Base-by-base conservation (phyloP, 2,113 vertebrate genomes). In the Leucosticte australis region DNA sequence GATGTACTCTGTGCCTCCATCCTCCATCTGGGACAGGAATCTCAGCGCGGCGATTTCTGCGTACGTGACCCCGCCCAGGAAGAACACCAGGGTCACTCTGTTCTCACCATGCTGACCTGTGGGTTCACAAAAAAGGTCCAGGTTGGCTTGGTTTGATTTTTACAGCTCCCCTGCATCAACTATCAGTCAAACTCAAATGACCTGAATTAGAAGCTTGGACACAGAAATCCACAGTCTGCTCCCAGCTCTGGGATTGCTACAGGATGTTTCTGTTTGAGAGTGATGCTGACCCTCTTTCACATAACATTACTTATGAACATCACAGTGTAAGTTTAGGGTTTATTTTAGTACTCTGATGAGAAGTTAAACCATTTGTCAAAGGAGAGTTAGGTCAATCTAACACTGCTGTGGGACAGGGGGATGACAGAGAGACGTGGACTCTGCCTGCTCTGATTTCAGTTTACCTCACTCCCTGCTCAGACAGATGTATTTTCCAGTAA, bases 11-110 rank as follows among this genome's bases (percentile, higher is more conserved):
- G 99, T 99, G 67, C 99, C 99, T 24, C 99, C 98, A 30, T 99
- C 99, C 93, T 99, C 99, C 98, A 99, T 98, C 57, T 99, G 99
- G 39, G 99, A 99, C 57, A 99, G 98, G 59, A 99, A 99, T 6
- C 99, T 98, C 49, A 99, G 98, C 4, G 99, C 99, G 0, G 99
- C 99, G 23, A 99, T 99, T 90, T 99, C 99, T 1, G 99, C 99
- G 0, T 99, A 99, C 0, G 99, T 99, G 33, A 99, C 99, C 0
- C 99, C 99, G 1, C 99, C 99, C 6, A 99, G 98, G 96, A 99
- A 99, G 97, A 99, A 99, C 42, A 99, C 98, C 94, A 99, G 97
- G 0, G 99, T 99, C 13, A 99, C 99, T 84, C 99, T 97, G 96
- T 99, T 99, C 97, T 99, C 99, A 79, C 99, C 99, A 0, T 99